Base-by-base conservation (phyloP, 2,113 vertebrate genomes). In the Corydoras sp. region DNA sequence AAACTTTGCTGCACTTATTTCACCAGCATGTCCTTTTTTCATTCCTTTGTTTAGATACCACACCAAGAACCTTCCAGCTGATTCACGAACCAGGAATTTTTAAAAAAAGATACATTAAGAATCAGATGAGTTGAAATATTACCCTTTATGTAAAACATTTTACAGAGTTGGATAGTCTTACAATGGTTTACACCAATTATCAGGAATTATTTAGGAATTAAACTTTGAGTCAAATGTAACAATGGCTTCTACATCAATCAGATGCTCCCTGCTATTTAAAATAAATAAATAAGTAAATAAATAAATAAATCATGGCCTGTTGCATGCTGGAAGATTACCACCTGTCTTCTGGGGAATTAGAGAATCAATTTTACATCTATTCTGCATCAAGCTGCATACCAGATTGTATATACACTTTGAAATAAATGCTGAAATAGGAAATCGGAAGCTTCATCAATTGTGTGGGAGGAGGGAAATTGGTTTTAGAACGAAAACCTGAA, bases 311-410 rank as follows among this genome's bases (percentile, higher is more conserved):
- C 7, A 5, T 43, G 35, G 4, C 62, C 58, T 32, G 15, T 48
- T 63, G 35, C 32, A 11, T 49, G 29, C 9, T 59, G 15, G 18
- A 29, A 59, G 18, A 59, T 59, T 59, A 15, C 62, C 12, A 18
- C 9, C 14, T 43, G 10, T 7, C 48, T 50, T 8, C 35, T 5
- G 7, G 48, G 62, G 50, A 65, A 65, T 65, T 50, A 51, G 48
- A 12, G 30, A 69, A 53, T 51, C 56, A 35, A 59, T 69, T 69
- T 69, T 43, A 62, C 58, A 50, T 51, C 24, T 15, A 61, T 50
- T 11, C 24, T 31, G 15, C 35, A 61, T 63, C 61, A 63, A 32
- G 48, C 35, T 55, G 31, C 70, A 15, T 58, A 49, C 31, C 58
- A 24, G 30, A 58, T 18, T 58, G 15, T 58, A 15, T 58, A 51